Evolutionary conservation across 2,888 invertebrate species (phyloP), one percentile per base, ranked within the genome.

Genomic region (Drosophila crucigera): DNA sequence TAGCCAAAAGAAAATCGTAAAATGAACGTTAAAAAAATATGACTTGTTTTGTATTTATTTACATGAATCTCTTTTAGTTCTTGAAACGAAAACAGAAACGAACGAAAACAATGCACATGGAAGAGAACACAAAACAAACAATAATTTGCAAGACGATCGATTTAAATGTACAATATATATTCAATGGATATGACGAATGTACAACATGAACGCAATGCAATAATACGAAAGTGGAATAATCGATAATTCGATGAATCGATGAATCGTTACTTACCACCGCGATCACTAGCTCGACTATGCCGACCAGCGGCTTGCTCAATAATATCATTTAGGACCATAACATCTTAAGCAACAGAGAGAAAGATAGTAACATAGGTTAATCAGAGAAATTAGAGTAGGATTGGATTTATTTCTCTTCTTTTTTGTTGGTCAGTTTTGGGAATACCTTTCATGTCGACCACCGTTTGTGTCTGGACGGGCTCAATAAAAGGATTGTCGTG

Each of bases 241-340:
- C 67, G 87, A 78, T 71, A 47, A 19, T 2, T 65, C 39, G 39
- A 64, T 49, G 28, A 49, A 14, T 49, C 25, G 31, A 64, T 49
- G 28, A 49, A 14, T 49, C 25, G 31, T n/a, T 73, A 93, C 95
- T 95, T 96, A 97, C 97, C 97, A 95, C 97, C 97, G 93, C 97
- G 97, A 81, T 97, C 97, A 92, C 97, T 97, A 73, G 96, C 96
- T 92, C 96, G 95, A 94, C 97, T 97, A 92, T 97, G 97, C 93
- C 97, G 95, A 84, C 97, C 97, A 72, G 98, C 97, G 70, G 97
- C 98, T 95, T 98, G 98, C 93, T 99, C 98, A 90, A 99, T 98
- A 91, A 99, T 98, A 94, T 99, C 98, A 93, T 98, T 98, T 91
- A 99, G 95, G 89, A 98, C 98, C 98, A 98, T 98, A 77, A 99